A percentile compares a stretch with the other conserved stretches of the same genome.
Evolutionary conservation across 2,113 vertebrate species (phyloP).

Genomic region (Desmodus rotundus): DNA sequence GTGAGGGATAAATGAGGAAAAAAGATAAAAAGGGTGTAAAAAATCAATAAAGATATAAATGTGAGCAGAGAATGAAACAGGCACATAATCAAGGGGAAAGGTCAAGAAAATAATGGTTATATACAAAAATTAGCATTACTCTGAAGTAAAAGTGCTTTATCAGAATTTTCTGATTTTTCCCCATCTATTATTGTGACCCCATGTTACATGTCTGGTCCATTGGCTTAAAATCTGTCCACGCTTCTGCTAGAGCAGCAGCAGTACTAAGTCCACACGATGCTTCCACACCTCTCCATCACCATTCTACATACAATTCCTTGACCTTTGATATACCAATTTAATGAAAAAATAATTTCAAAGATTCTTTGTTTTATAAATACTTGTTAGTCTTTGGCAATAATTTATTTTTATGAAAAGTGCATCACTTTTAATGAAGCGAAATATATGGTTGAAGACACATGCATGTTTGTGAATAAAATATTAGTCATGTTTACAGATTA

Average conservation of each 20-base stretch:
- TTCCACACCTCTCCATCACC: neutral
- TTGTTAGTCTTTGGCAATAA: slow-evolving; percentile 5
- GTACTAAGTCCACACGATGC: neutral
- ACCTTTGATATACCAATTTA: slow-evolving; percentile 11
- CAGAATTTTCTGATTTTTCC: neutral
- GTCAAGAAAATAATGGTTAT: neutral
- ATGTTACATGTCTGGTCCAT: neutral
- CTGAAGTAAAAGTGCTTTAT: neutral
- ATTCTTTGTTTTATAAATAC: neutral
- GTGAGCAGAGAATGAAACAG: neutral
- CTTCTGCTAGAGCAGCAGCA: neutral
- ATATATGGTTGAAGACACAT: slow-evolving; percentile 30
- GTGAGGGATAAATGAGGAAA: neutral
- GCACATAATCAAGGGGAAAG: neutral
- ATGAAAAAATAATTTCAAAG: slow-evolving; percentile 22
- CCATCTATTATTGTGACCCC: neutral
- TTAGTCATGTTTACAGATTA: slow-evolving; percentile 10
- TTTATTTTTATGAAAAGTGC: slow-evolving; percentile 19
- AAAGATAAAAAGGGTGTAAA: neutral
- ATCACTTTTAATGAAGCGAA: slow-evolving; percentile 22
- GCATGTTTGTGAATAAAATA: slow-evolving; percentile 13
- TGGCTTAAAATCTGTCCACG: neutral
- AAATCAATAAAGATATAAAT: neutral
- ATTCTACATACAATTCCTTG: neutral
- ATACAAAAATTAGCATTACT: neutral